These are phyloP conservation scores for Artibeus lituratus DNA, from an alignment of 2,797 vertebrate species.

Conservation along the genomic window DNA sequence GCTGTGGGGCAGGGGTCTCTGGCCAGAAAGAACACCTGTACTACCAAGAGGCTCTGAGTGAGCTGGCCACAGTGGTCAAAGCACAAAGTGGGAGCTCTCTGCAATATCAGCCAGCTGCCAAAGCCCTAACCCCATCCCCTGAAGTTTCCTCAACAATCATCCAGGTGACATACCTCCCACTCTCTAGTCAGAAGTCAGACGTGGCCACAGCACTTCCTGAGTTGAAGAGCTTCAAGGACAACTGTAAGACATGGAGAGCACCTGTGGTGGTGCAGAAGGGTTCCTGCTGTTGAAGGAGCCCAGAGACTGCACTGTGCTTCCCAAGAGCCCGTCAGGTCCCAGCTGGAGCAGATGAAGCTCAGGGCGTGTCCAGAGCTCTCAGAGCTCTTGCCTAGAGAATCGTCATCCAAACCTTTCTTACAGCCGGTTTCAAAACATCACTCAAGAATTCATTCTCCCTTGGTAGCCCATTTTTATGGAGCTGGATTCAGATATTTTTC, in stretches of 20 bases:
- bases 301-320: background rate
- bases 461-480: slow-evolving; percentile 38
- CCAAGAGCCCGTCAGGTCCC: background rate
- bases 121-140: background rate
- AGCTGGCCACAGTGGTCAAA: slow-evolving; percentile 86
- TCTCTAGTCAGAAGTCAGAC: background rate
- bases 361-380: background rate
- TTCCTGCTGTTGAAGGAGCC: background rate
- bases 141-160: background rate
- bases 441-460: background rate
- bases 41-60: slow-evolving; percentile 91
- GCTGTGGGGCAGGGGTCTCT: slow-evolving; percentile 93
- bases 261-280: slow-evolving; percentile 80
- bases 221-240: background rate
- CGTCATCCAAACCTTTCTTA: background rate
- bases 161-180: background rate
- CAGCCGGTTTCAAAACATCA: background rate
- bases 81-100: background rate
- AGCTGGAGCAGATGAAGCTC: background rate
- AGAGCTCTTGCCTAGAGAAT: background rate
- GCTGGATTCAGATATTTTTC: slow-evolving; percentile 43
- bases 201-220: background rate
- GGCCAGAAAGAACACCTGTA: slow-evolving; percentile 78
- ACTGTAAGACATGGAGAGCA: slow-evolving; percentile 69
- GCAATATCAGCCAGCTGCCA: background rate